These are phyloP conservation scores for Pseudopleuronectes americanus DNA, from an alignment of 2,797 vertebrate genomes.

Conservation along the genomic window DNA sequence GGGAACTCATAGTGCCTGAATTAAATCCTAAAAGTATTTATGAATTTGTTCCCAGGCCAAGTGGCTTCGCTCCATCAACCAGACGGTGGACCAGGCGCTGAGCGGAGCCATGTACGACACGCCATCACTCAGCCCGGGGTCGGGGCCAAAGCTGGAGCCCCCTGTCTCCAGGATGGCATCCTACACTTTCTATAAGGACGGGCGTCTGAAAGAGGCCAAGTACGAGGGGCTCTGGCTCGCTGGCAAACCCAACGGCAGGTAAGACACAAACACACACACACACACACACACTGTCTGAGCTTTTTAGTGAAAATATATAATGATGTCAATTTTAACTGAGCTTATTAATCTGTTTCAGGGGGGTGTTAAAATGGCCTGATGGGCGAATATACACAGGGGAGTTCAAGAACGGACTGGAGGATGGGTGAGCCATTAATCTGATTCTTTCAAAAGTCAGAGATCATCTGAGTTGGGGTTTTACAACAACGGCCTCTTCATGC, in stretches of 20 bases:
- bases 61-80: conserved; percentile 96
- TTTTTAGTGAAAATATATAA: not conserved
- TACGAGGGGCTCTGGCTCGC: conserved; percentile 94
- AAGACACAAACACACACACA: conserved; percentile 13
- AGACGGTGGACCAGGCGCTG: conserved; percentile 93
- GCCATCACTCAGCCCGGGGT: conserved; percentile 65
- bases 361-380: conserved; percentile 93
- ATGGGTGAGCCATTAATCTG: conserved; percentile 84
- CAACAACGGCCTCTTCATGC: not conserved
- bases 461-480: not conserved
- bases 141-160: conserved; percentile 86
- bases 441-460: too few relatives aligned
- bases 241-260: conserved; percentile 96
- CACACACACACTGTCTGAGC: not conserved
- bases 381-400: conserved; percentile 91
- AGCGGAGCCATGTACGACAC: conserved; percentile 81
- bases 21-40: not conserved
- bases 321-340: not conserved
- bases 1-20: not conserved
- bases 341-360: conserved; percentile 79
- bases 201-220: conserved; percentile 91
- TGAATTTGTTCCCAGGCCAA: conserved; percentile 84
- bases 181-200: conserved; percentile 96
- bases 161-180: conserved; percentile 92
- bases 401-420: conserved; percentile 94